Conservation (phyloP, 2,888 invertebrate genomes). For the Latrodectus elegans region DNA sequence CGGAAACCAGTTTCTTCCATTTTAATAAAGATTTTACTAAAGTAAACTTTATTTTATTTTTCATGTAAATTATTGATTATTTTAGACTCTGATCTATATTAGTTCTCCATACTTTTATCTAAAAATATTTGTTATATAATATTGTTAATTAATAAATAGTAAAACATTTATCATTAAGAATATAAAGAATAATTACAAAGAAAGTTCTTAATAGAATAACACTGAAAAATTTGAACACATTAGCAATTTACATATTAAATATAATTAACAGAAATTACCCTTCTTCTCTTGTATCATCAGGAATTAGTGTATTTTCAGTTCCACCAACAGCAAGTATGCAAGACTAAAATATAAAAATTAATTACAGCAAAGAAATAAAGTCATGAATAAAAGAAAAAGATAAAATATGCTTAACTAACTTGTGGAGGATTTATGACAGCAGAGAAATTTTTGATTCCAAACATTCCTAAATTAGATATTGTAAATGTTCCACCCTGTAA, state of each 20-base stretch:
- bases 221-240: too few relatives aligned
- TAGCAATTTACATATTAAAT: too few relatives aligned
- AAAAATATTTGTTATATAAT: neutral
- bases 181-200: neutral
- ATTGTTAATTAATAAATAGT: neutral
- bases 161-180: neutral
- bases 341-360: slow-evolving; percentile 76
- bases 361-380: neutral
- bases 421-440: slow-evolving; percentile 84
- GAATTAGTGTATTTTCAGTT: slow-evolving; percentile 83
- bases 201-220: too few relatives aligned
- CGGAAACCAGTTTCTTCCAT: too few relatives aligned
- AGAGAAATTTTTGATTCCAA: slow-evolving; percentile 80
- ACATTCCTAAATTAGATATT: slow-evolving; percentile 83
- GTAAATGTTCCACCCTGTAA: slow-evolving; percentile 78
- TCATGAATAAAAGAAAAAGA: neutral
- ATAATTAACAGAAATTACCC: slow-evolving; percentile 80
- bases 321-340: slow-evolving; percentile 94
- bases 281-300: slow-evolving; percentile 82
- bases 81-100: too few relatives aligned
- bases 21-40: too few relatives aligned
- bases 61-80: too few relatives aligned
- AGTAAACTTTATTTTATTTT: too few relatives aligned
- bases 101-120: neutral
- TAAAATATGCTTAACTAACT: slow-evolving; percentile 70